phyloP scores from a whole-genome alignment of 2,113 vertebrate genomes.

The Climacteris rufus region DNA sequence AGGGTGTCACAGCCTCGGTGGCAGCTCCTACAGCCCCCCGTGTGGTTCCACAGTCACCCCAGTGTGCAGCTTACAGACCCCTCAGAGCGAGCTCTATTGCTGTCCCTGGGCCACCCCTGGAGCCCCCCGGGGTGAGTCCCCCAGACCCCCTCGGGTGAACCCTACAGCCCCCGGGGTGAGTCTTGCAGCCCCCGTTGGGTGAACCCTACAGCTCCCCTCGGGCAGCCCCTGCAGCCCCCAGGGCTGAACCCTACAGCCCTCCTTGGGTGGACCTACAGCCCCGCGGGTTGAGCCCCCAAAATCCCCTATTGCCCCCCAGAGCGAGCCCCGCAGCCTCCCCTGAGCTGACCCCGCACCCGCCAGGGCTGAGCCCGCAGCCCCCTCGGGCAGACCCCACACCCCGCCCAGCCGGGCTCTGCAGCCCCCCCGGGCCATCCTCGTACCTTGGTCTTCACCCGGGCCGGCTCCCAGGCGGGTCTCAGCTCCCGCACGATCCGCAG shows the following conservation, averaged over 20 bases:
- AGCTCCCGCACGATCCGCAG: slow-evolving; percentile 86
- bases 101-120: background rate
- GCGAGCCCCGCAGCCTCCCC: background rate
- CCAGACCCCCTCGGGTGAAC: too few relatives aligned
- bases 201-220: background rate
- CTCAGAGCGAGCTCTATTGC: background rate
- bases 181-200: background rate
- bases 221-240: too few relatives aligned
- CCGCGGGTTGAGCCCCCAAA: too few relatives aligned
- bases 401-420: background rate
- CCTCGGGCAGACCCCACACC: too few relatives aligned
- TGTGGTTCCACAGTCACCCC: background rate
- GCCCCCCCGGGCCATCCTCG: background rate
- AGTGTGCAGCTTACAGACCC: too few relatives aligned
- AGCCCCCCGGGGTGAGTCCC: background rate
- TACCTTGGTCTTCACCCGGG: slow-evolving; percentile 88
- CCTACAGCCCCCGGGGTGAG: background rate
- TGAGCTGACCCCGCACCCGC: rapidly evolving
- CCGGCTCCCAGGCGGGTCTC: slow-evolving; percentile 84
- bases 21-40: background rate
- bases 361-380: background rate
- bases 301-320: too few relatives aligned
- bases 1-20: background rate
- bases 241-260: rapidly evolving
- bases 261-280: rapidly evolving